These are phyloP conservation scores for Thymallus thymallus DNA, from an alignment of 2,113 vertebrate genomes.

Conservation along the genomic window DNA sequence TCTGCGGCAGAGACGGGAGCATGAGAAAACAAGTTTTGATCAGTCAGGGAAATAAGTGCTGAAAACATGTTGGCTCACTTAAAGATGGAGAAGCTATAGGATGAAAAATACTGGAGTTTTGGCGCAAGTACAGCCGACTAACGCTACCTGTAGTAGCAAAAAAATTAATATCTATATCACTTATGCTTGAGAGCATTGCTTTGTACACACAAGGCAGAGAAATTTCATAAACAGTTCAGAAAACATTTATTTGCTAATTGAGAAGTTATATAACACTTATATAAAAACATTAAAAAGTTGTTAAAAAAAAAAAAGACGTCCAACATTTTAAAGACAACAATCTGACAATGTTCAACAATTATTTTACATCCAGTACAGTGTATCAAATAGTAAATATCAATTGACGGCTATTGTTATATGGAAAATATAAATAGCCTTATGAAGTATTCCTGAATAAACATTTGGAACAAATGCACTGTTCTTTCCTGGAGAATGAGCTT, in stretches of 20 bases:
- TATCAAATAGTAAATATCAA: neutral
- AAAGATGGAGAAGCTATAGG: no score
- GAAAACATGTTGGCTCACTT: no score
- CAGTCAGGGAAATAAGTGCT: no score
- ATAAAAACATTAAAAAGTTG: conserved; percentile 57
- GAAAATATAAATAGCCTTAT: conserved; percentile 25
- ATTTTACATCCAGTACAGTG: neutral
- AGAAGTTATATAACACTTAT: conserved; percentile 44
- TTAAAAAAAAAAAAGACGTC: conserved; percentile 31
- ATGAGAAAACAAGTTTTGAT: no score
- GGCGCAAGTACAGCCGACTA: no score
- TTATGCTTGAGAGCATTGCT: conserved; percentile 23
- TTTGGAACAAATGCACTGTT: neutral
- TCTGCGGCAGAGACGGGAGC: no score
- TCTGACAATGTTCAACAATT: conserved; percentile 8
- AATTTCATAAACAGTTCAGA: conserved; percentile 33
- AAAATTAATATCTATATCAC: neutral
- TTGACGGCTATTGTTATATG: neutral
- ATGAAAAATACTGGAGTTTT: no score
- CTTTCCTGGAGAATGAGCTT: conserved; percentile 28
- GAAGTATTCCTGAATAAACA: conserved; percentile 56
- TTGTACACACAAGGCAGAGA: conserved; percentile 19
- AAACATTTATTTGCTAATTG: neutral
- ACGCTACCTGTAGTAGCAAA: no score
- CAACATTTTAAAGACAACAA: conserved; percentile 30